A percentile compares a stretch with the other conserved stretches of the same genome.
Conservation (phyloP, 2,113 vertebrate species). For the Penelope pileata region DNA sequence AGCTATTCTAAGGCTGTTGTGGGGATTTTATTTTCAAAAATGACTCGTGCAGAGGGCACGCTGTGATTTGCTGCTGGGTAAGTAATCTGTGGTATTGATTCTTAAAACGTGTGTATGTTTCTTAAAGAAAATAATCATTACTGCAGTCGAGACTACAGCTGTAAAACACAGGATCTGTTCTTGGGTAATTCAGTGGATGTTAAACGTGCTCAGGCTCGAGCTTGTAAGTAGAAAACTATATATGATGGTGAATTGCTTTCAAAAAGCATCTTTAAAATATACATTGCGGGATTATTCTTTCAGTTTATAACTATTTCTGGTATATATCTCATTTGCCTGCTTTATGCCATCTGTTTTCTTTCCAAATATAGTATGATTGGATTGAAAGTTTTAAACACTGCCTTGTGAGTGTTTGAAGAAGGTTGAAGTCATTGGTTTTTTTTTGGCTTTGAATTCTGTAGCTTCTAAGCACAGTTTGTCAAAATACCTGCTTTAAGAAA, state of each 20-base stretch:
- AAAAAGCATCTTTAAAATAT: constrained; percentile 4
- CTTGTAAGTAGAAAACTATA: not conserved
- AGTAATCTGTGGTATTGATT: constrained; percentile 11
- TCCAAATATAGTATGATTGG: constrained; percentile 58
- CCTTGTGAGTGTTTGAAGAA: not conserved
- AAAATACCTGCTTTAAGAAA: constrained; percentile 42
- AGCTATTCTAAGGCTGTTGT: not conserved
- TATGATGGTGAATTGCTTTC: not conserved
- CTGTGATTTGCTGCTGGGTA: not conserved
- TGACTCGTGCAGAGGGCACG: not conserved
- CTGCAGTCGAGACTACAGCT: constrained; percentile 42
- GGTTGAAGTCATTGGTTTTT: constrained; percentile 48
- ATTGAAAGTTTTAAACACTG: constrained; percentile 63
- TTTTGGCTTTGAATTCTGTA: not conserved
- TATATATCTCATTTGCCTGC: constrained; percentile 29
- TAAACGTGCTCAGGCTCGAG: not conserved
- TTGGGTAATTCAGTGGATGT: not conserved
- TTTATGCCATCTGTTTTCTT: constrained; percentile 66
- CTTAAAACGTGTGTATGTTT: constrained; percentile 30
- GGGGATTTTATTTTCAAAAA: constrained; percentile 3
- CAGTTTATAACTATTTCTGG: constrained; percentile 35
- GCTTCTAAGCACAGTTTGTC: not conserved
- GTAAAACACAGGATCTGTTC: constrained; percentile 14
- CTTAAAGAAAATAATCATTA: constrained; percentile 44
- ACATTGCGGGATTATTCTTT: not conserved